Evolutionary conservation across 2,888 invertebrate genomes (phyloP).

Genomic region (Dynastes tityus): DNA sequence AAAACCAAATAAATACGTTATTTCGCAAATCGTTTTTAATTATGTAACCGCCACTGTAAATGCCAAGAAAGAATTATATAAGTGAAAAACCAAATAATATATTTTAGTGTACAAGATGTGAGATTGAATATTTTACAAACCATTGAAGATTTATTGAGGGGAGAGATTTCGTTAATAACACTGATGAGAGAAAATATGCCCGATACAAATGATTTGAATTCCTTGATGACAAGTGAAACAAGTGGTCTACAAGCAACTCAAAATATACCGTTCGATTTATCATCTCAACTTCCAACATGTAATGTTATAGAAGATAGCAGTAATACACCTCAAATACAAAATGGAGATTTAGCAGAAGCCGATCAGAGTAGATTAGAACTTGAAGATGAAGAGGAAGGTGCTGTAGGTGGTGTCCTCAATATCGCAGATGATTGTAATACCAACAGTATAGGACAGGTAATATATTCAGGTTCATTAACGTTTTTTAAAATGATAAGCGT

Average conservation of each 20-base stretch:
- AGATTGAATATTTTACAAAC: conserved; percentile 64
- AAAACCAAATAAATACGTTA: too few species aligned
- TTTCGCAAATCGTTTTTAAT: too few species aligned
- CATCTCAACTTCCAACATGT: conserved; percentile 32
- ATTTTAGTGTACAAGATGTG: conserved; percentile 63
- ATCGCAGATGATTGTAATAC: conserved; percentile 49
- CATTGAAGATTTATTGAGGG: conserved; percentile 63
- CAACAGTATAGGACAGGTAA: conserved; percentile 54
- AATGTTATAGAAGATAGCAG: conserved; percentile 24
- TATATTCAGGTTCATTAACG: conserved; percentile 24
- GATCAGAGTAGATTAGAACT: conserved; percentile 79
- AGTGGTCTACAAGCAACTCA: conserved; percentile 25
- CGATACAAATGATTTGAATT: conserved; percentile 57
- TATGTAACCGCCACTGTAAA: too few species aligned
- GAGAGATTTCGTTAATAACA: conserved; percentile 66
- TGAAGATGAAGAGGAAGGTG: conserved; percentile 66
- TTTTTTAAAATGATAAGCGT: conserved; percentile 37
- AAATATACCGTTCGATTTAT: conserved; percentile 48
- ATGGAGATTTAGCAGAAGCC: conserved; percentile 86
- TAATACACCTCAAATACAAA: conserved; percentile 71
- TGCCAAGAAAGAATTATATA: too few species aligned
- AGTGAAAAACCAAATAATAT: too few species aligned
- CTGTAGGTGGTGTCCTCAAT: conserved; percentile 67
- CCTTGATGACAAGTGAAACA: conserved; percentile 33
- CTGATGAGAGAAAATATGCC: conserved; percentile 65